phyloP scores from a whole-genome alignment of 1,140 invertebrate genomes.

The Idris sp. region DNA sequence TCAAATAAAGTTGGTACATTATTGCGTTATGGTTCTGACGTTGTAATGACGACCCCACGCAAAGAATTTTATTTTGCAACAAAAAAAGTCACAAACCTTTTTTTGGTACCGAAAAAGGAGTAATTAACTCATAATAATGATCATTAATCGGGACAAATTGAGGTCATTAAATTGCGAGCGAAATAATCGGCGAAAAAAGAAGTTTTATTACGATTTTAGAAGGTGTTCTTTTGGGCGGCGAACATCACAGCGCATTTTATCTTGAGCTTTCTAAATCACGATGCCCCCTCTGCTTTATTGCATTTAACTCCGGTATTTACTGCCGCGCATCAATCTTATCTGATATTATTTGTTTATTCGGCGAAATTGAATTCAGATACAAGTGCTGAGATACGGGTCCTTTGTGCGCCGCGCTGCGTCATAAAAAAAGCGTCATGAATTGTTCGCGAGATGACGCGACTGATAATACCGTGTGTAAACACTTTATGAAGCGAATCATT shows the following conservation, averaged over 20 bases:
- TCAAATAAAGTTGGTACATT: constrained; percentile 76
- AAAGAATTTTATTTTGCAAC: no score
- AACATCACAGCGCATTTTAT: constrained; percentile 60
- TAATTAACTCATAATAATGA: constrained; percentile 48
- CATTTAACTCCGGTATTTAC: constrained; percentile 50
- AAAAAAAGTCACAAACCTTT: no score
- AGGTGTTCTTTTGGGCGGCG: constrained; percentile 65
- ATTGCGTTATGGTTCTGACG: constrained; percentile 72
- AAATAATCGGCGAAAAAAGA: constrained; percentile 28
- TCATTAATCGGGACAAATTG: constrained; percentile 54
- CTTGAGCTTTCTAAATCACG: constrained; percentile 65
- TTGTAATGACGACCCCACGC: constrained; percentile 71
- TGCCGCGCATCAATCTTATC: constrained; percentile 56
- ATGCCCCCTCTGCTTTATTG: constrained; percentile 54
- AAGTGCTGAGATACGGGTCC: constrained; percentile 31
- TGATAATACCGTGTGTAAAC: constrained; percentile 25
- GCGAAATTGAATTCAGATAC: constrained; percentile 59
- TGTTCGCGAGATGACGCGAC: constrained; percentile 25
- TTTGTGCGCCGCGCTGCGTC: constrained; percentile 28
- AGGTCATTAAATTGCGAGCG: constrained; percentile 34
- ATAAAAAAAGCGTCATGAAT: constrained; percentile 47
- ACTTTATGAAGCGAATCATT: constrained; percentile 36
- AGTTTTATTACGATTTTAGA: constrained; percentile 60
- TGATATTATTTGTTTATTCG: constrained; percentile 60
- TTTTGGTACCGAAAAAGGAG: constrained; percentile 18